Percentiles rank a stretch among this genome's conserved stretches.
These are phyloP conservation scores for Zophobas morio DNA, from an alignment of 1,140 invertebrate species.

Conservation along the genomic window DNA sequence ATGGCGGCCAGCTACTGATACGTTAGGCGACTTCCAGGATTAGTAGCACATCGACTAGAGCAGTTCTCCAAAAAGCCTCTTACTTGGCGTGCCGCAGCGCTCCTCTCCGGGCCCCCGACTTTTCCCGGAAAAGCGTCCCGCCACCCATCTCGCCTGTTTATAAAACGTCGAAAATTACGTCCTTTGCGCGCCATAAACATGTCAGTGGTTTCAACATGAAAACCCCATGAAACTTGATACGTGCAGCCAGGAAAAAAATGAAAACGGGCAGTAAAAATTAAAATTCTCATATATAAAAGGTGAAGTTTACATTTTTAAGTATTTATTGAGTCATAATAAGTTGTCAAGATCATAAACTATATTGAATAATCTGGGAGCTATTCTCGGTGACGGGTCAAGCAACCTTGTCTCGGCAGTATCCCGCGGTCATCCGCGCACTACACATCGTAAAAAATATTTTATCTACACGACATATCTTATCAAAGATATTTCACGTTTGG, in stretches of 20 bases:
- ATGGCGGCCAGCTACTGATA: too few species aligned
- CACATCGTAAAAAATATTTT: conserved; percentile 54
- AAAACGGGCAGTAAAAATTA: conserved; percentile 56
- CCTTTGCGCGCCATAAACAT: conserved; percentile 50
- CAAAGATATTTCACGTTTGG: conserved; percentile 41
- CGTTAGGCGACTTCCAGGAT: too few species aligned
- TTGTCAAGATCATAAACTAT: conserved; percentile 61
- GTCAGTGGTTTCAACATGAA: conserved; percentile 51
- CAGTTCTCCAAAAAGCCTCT: too few species aligned
- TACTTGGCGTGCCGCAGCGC: not conserved
- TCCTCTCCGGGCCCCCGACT: not conserved
- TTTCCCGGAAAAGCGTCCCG: not conserved
- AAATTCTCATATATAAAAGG: conserved; percentile 59
- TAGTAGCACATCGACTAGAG: too few species aligned
- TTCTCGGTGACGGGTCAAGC: conserved; percentile 54
- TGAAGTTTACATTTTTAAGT: conserved; percentile 60
- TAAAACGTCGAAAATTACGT: conserved; percentile 35
- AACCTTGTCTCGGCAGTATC: conserved; percentile 52
- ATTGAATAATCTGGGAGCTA: conserved; percentile 59
- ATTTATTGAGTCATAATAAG: conserved; percentile 63
- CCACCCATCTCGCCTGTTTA: conserved; percentile 37
- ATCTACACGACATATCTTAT: conserved; percentile 49
- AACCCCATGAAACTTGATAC: conserved; percentile 55
- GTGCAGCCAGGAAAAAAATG: conserved; percentile 36
- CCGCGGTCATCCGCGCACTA: conserved; percentile 47